Base-by-base conservation (phyloP, 23 tunicate genomes). In the Corella eumyota region DNA sequence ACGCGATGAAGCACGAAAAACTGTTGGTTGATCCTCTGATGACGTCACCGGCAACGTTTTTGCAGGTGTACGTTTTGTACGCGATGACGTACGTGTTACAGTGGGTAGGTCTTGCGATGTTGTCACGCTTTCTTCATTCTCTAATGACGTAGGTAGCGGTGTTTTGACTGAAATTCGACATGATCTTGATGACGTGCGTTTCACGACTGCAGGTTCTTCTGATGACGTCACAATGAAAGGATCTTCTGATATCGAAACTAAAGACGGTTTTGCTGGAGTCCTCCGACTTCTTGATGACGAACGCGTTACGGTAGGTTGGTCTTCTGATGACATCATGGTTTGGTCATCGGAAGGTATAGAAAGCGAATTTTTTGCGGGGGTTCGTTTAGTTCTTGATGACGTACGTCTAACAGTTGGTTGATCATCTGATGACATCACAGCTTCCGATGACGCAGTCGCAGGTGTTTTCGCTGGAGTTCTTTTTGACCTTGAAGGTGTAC, bases 11-110 rank as follows among this genome's bases (percentile, higher is more conserved):
- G n/a, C n/a, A n/a, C n/a, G n/a, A n/a, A n/a, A n/a, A n/a, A n/a
- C n/a, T n/a, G n/a, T n/a, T n/a, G n/a, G n/a, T n/a, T n/a, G n/a
- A n/a, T n/a, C n/a, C n/a, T n/a, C n/a, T n/a, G n/a, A n/a, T n/a
- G n/a, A n/a, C n/a, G n/a, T n/a, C n/a, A n/a, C n/a, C n/a, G n/a
- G n/a, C n/a, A n/a, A n/a, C n/a, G n/a, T n/a, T n/a, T n/a, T n/a
- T n/a, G n/a, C n/a, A n/a, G n/a, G n/a, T n/a, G 53, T 4, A 19
- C 67, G 24, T 13, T 35, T 62, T 4, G 50, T 49, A 34, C 67
- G 67, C 25, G 67, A 62, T 19, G 67, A 36, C 21, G 67, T 62
- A 17, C 37, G 24, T 9, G 67, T 62, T 15, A 62, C 67, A 25
- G 29, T 35, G 4, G 67, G 67, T 6, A 19, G 31, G 25, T 34